These are phyloP conservation scores for Suncus etruscus DNA, from an alignment of 2,113 vertebrate species.

Conservation along the genomic window DNA sequence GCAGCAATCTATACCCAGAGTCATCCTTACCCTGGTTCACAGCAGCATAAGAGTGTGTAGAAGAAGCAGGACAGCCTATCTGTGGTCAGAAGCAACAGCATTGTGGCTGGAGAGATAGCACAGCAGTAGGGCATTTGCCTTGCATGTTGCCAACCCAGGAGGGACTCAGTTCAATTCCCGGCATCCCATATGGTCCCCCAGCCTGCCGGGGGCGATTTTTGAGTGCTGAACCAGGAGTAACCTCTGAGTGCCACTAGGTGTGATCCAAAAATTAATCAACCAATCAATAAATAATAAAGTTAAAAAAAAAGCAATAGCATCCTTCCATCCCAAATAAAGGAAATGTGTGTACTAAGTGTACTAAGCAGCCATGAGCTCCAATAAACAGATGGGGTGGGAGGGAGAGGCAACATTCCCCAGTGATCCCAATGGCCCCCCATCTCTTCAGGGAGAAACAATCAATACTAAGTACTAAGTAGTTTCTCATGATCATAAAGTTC, in stretches of 20 bases:
- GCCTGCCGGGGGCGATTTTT: too few species aligned
- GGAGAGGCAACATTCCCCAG: not conserved
- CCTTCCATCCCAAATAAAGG: constrained; percentile 25
- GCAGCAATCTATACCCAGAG: not conserved
- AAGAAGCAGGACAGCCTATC: not conserved
- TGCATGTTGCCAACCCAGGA: too few species aligned
- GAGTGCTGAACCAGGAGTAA: too few species aligned
- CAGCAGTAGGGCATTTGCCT: too few species aligned
- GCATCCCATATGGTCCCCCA: too few species aligned
- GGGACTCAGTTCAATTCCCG: too few species aligned
- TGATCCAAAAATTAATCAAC: too few species aligned
- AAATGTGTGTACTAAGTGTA: too few species aligned
- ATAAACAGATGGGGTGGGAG: not conserved
- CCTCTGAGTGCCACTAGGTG: too few species aligned
- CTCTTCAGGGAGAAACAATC: constrained; percentile 42
- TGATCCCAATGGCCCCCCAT: not conserved
- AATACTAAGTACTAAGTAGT: constrained; percentile 21
- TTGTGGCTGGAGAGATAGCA: too few species aligned
- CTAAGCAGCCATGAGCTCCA: not conserved
- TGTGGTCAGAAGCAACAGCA: not conserved
- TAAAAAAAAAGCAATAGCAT: not conserved
- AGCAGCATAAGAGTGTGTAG: not conserved
- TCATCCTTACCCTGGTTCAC: not conserved
- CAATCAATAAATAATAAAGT: too few species aligned
- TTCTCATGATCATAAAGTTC: constrained; percentile 53